phyloP scores from a whole-genome alignment of 2,113 vertebrate species.

The Oenanthe melanoleuca region DNA sequence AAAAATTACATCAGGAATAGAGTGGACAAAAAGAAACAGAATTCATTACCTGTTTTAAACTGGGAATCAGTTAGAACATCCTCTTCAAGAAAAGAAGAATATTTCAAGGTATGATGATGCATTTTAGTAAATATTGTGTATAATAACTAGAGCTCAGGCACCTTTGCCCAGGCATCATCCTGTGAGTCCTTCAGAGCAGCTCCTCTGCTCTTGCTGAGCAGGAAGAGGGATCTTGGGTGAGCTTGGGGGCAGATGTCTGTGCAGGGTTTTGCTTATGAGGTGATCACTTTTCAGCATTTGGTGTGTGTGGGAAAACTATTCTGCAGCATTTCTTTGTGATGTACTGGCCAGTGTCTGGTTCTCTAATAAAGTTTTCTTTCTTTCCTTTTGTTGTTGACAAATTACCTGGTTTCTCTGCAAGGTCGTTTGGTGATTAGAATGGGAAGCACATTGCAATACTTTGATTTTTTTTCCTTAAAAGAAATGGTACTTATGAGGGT shows the following conservation, averaged over 20 bases:
- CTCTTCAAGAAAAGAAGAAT: neutral
- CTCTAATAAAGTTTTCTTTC: neutral
- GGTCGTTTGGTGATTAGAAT: neutral
- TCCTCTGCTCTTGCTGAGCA: neutral
- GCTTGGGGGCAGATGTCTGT: conserved; percentile 7
- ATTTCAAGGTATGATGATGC: neutral
- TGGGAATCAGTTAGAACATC: neutral
- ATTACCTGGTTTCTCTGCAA: neutral
- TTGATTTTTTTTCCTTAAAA: neutral
- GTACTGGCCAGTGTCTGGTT: neutral
- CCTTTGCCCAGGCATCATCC: neutral
- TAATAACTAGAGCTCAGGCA: neutral
- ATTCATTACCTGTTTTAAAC: neutral
- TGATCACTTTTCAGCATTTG: neutral
- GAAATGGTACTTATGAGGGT: neutral
- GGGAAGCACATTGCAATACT: neutral
- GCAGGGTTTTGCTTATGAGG: conserved; percentile 20
- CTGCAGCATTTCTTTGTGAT: neutral
- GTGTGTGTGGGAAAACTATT: neutral
- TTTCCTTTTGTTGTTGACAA: neutral
- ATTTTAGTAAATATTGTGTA: neutral
- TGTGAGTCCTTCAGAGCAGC: neutral
- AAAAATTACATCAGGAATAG: neutral
- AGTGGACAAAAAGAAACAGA: neutral
- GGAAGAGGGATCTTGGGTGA: neutral